Evolutionary conservation across 2,888 invertebrate genomes (phyloP).

Genomic region (Lycaena phlaeas): DNA sequence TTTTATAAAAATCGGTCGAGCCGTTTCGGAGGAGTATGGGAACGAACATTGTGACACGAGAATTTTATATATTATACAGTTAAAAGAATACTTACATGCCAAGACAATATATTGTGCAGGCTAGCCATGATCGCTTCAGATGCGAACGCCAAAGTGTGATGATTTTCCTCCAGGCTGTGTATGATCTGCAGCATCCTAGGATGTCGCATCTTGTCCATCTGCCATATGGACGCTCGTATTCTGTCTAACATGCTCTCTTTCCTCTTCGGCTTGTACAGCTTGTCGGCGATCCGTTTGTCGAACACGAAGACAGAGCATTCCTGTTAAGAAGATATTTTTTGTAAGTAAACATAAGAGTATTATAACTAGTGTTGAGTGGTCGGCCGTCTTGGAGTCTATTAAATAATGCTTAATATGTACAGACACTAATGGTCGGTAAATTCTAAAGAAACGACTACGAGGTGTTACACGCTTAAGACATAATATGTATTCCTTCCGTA

Average conservation of each 20-base stretch:
- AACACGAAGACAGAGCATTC: conserved; percentile 95
- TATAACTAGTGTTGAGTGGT: no score
- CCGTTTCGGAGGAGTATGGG: no score
- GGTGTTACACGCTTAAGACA: no score
- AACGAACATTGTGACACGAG: no score
- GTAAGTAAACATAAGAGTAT: no score
- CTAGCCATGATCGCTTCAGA: conserved; percentile 92
- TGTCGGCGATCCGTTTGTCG: conserved; percentile 93
- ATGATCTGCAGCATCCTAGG: conserved; percentile 84
- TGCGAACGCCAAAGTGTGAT: conserved; percentile 94
- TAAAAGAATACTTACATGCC: conserved; percentile 74
- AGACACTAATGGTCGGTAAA: no score
- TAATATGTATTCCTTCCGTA: no score
- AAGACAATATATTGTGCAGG: conserved; percentile 90
- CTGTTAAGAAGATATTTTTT: conserved; percentile 59
- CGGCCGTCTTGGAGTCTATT: no score
- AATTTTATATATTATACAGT: no score
- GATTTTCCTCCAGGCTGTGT: conserved; percentile 85
- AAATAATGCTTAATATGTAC: no score
- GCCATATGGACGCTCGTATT: conserved; percentile 83
- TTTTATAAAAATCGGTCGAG: no score
- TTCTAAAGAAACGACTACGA: no score
- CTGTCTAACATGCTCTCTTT: conserved; percentile 94
- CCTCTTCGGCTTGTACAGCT: conserved; percentile 91
- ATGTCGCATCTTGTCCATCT: conserved; percentile 87